Base-by-base conservation (phyloP, 2,113 vertebrate genomes). In the Ceuthmochares aereus region DNA sequence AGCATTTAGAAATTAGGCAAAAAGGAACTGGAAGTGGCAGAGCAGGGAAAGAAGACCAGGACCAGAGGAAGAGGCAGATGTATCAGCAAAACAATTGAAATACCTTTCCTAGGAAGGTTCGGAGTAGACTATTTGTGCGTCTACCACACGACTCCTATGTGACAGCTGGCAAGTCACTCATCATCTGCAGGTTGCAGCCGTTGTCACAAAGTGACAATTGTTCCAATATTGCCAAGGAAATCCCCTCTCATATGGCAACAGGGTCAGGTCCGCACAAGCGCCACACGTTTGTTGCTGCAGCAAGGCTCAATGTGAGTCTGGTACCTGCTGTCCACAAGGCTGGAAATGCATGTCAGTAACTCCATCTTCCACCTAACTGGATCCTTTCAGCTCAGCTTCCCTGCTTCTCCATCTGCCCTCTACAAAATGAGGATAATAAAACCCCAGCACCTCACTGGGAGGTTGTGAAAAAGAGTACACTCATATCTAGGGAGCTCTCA, bases 1-100 rank as follows among this genome's bases (percentile, higher is more conserved):
- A 80, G 34, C 63, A 85, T 45, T 81, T 94, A 63, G 19, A 90
- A 89, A 55, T 17, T 15, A 87, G 29, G 42, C 8, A 42, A 89
- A 77, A 9, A 52, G 72, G n/a, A 84, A 22, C 22, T 54, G 43
- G 32, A 80, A 93, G 34, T 27, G 6, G 40, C 45, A 22, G n/a
- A 94, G 74, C 13, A 55, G 36, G 16, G 34, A 69, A 87, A 73
- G 29, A 76, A 58, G 23, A 63, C 9, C 23, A 89, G n/a, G 47
- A 59, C 9, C 0, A 2, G 47, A 77, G 25, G n/a, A 89, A 77
- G 32, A 81, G 12, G 52, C 49, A 40, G 26, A n/a, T 43, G 10
- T 25, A 70, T 59, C 78, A 52, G 12, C 21, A 70, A 93, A 83
- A 56, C 26, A n/a, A 56, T 7, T 60, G n/a, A 26, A 84, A 84